Evolutionary conservation across 2,797 vertebrate species (phyloP), one percentile per base, ranked within the genome.

Genomic region (Enteromius radiatus): DNA sequence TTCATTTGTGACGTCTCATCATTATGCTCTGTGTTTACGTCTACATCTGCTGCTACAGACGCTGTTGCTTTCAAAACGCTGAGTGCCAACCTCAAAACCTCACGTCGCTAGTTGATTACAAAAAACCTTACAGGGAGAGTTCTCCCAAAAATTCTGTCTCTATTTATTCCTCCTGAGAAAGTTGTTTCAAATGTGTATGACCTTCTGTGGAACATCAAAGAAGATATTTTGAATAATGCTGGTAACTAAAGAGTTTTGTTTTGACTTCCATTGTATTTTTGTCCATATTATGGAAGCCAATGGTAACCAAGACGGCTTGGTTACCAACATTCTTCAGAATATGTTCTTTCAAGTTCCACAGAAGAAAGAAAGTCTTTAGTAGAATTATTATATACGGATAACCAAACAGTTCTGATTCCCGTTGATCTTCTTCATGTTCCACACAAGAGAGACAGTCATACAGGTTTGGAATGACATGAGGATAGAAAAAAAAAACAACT

Each of bases 21-120:
- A 77, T 90, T 87, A 82, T 86, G 80, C 79, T 91, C 88, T 93
- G 88, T 78, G 31, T 74, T 19, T 82, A 7, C 82, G 87, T 90
- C 76, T 70, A 75, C 90, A 82, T 87, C 14, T 85, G 86, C 92
- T 87, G 83, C 82, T 82, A 80, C 85, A 86, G 81, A 78, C 71
- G 71, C 84, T 80, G 84, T 88, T 88, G 87, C 87, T 92, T 85
- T 87, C 71, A 82, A 87, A 81, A 82, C 68, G 74, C 82, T 56
- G 78, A 54, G 79, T 75, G 64, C 61, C 79, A 88, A 86, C 81
- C 85, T 71, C 82, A 83, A 81, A 88, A 90, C 86, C 83, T 91
- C 84, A 84, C 45, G 1, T 69, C 76, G 33, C 65, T 76, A 76
- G 56, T 54, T 15, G 3, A 54, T 23, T n/a, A 5, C 70, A 54